These are phyloP conservation scores for Dendrolimus kikuchii DNA, from an alignment of 1,140 invertebrate genomes.

Conservation along the genomic window DNA sequence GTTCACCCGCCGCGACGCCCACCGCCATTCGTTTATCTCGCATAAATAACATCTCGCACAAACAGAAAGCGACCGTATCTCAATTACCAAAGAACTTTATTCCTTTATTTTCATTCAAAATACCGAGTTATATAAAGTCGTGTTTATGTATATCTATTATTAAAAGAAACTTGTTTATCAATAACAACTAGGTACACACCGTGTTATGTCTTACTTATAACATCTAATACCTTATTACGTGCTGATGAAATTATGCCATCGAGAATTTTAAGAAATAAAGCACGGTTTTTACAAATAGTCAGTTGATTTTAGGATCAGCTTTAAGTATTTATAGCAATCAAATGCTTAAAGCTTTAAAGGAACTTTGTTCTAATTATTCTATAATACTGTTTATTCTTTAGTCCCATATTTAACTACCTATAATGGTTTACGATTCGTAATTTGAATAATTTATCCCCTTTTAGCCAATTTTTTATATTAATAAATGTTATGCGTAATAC, in stretches of 20 bases:
- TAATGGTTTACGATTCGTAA: too few species aligned
- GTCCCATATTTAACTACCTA: too few species aligned
- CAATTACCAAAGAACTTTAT: conserved; percentile 9
- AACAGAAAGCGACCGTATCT: conserved; percentile 8
- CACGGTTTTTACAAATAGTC: too few species aligned
- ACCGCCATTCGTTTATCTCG: conserved; percentile 56
- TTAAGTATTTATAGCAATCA: too few species aligned
- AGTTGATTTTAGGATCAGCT: too few species aligned
- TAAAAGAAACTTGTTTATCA: conserved; percentile 63
- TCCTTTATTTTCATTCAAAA: conserved; percentile 2
- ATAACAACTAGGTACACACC: conserved; percentile 28
- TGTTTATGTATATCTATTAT: conserved; percentile 41
- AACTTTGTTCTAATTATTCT: too few species aligned
- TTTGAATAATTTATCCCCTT: too few species aligned
- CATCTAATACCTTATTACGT: conserved; percentile 18
- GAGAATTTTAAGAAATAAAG: too few species aligned
- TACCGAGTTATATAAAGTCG: conserved; percentile 53
- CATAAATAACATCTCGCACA: conserved; percentile 35
- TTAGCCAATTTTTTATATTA: too few species aligned
- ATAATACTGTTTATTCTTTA: too few species aligned
- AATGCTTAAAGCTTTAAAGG: too few species aligned
- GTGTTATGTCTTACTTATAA: conserved; percentile 19
- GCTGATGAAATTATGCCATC: neutral
- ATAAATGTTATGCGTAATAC: too few species aligned
- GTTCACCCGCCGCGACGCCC: conserved; percentile 59